Evolutionary conservation across 2,888 invertebrate species (phyloP).

Genomic region (Hedychridium roseum): DNA sequence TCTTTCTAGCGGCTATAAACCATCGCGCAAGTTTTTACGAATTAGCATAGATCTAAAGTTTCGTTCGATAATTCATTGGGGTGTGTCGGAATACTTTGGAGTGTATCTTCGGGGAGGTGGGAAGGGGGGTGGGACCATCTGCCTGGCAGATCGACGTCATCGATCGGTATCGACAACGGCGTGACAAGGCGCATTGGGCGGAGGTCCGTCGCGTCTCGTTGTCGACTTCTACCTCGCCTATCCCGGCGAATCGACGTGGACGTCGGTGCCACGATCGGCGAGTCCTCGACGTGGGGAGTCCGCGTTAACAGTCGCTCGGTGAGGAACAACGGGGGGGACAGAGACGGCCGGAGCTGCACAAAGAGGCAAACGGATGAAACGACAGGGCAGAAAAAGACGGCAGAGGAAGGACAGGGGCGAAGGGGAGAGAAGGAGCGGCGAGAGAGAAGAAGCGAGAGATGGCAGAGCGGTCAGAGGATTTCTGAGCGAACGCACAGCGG

Average conservation of each 20-base stretch:
- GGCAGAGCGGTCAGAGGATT: slow-evolving; percentile 43
- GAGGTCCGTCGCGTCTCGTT: slow-evolving; percentile 1
- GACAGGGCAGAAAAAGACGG: no score
- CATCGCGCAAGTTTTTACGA: no score
- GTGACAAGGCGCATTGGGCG: background rate
- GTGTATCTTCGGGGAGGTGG: no score
- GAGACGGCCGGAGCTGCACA: no score
- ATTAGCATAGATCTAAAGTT: no score
- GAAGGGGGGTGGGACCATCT: no score
- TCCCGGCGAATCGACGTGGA: background rate
- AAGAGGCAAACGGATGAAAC: no score
- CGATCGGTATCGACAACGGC: background rate
- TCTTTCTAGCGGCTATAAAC: no score
- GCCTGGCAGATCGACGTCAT: no score
- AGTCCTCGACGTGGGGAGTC: slow-evolving; percentile 57
- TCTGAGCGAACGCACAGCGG: slow-evolving; percentile 61
- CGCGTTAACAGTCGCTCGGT: slow-evolving; percentile 27
- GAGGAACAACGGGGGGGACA: background rate
- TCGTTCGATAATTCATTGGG: no score
- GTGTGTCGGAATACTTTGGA: no score
- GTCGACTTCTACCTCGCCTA: no score
- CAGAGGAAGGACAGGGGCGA: slow-evolving; percentile 28
- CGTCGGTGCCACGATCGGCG: background rate
- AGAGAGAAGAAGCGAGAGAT: background rate
- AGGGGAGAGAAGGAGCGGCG: background rate